These are phyloP conservation scores for Morbakka virulenta DNA, from an alignment of 30 jellyfish, hydroid and myxozoan genomes.

Conservation along the genomic window DNA sequence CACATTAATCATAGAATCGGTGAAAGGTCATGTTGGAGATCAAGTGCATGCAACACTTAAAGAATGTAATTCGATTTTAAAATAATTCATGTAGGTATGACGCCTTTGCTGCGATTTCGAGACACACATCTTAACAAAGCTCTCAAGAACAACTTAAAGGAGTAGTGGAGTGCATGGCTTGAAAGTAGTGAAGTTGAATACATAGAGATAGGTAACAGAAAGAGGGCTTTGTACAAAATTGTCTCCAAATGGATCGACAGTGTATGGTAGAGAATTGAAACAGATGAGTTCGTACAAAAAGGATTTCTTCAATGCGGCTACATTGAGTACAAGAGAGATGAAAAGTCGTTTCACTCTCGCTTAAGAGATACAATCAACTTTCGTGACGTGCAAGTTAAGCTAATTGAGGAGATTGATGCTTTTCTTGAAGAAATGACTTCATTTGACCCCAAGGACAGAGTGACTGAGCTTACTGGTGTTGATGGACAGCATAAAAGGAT, in stretches of 20 bases:
- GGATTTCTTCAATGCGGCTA: not conserved
- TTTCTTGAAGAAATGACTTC: no score
- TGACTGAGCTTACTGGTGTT: no score
- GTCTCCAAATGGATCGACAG: not conserved
- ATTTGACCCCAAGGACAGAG: no score
- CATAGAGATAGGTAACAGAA: not conserved
- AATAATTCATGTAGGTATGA: not conserved
- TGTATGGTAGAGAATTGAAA: not conserved
- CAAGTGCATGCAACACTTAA: not conserved
- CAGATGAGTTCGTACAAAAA: not conserved
- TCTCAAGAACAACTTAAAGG: not conserved
- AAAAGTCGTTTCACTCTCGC: not conserved
- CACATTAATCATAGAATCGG: not conserved
- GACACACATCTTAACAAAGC: not conserved
- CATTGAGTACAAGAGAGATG: not conserved
- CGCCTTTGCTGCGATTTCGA: constrained; percentile 1
- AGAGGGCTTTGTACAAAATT: not conserved
- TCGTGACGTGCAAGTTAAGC: not conserved
- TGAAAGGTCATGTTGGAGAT: not conserved
- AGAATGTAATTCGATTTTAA: not conserved
- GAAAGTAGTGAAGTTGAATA: not conserved
- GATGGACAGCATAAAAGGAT: no score
- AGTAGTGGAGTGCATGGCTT: not conserved
- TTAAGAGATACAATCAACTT: not conserved
- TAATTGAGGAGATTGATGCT: not conserved